Percentiles rank a stretch among this genome's conserved stretches.
These are phyloP conservation scores for Plumapathes pennacea DNA, from an alignment of 92 coral and sea anemone species.

Conservation along the genomic window DNA sequence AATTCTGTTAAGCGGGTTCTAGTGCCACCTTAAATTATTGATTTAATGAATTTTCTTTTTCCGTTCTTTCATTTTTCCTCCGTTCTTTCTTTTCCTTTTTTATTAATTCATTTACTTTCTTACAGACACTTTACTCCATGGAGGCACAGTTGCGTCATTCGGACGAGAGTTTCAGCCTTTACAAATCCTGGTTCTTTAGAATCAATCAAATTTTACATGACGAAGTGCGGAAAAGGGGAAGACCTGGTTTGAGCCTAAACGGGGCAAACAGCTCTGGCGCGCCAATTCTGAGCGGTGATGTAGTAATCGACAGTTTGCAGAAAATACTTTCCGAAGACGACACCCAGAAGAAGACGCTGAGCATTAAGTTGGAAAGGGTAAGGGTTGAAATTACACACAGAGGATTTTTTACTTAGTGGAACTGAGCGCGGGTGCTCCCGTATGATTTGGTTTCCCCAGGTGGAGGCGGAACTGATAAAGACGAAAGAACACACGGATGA, in stretches of 20 bases:
- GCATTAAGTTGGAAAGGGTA: slow-evolving; percentile 57
- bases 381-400: no score
- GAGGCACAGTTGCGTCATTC: slow-evolving; percentile 34
- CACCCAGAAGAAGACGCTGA: slow-evolving; percentile 59
- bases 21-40: no score
- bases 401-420: no score
- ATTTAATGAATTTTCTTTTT: no score
- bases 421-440: no score
- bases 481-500: slow-evolving; percentile 27
- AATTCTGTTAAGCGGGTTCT: no score
- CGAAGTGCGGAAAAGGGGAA: slow-evolving; percentile 69
- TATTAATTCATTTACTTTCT: neutral
- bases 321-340: slow-evolving; percentile 78
- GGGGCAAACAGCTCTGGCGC: slow-evolving; percentile 19
- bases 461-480: slow-evolving; percentile 36
- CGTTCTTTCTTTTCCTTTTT: no score
- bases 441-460: slow-evolving; percentile 26
- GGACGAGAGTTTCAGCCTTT: slow-evolving; percentile 48
- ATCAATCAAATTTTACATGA: slow-evolving; percentile 43
- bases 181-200: slow-evolving; percentile 51
- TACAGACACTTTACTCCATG: slow-evolving; percentile 38
- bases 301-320: slow-evolving; percentile 63
- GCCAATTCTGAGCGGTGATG: slow-evolving; percentile 50
- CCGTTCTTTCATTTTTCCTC: no score
- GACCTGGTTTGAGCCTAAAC: slow-evolving; percentile 36